A percentile compares a stretch with the other conserved stretches of the same genome.
Conservation (phyloP, 2,888 invertebrate genomes). For the Drosophila ustulata region DNA sequence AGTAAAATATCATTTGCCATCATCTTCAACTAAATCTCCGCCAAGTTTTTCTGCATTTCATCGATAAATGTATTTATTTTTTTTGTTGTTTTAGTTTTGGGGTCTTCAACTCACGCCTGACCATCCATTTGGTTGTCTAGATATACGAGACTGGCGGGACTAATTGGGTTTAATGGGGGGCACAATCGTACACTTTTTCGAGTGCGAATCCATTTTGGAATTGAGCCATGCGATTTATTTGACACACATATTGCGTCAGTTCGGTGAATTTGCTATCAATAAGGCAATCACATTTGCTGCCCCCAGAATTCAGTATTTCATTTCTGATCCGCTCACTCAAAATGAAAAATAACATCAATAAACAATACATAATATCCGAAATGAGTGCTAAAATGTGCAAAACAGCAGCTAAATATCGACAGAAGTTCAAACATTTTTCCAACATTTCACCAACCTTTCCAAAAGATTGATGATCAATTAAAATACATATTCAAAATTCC, state of each 20-base stretch:
- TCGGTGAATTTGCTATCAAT: slow-evolving; percentile 24
- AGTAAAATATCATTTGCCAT: slow-evolving; percentile 57
- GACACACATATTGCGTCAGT: slow-evolving; percentile 38
- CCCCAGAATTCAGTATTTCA: background rate
- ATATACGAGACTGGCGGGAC: slow-evolving; percentile 24
- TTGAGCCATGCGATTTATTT: slow-evolving; percentile 46
- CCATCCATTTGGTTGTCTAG: slow-evolving; percentile 28
- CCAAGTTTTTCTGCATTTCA: slow-evolving; percentile 30
- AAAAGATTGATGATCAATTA: slow-evolving; percentile 78
- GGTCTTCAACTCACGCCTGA: slow-evolving; percentile 18
- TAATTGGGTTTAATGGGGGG: slow-evolving; percentile 65
- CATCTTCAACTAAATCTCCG: slow-evolving; percentile 15
- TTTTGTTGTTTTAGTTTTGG: slow-evolving; percentile 3
- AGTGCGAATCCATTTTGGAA: slow-evolving; percentile 21
- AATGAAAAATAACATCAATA: slow-evolving; percentile 42
- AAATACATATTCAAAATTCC: slow-evolving; percentile 64
- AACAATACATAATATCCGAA: slow-evolving; percentile 26
- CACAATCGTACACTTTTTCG: slow-evolving; percentile 23
- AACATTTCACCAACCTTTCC: slow-evolving; percentile 24
- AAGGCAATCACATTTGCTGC: background rate
- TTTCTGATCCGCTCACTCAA: background rate
- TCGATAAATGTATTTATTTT: slow-evolving; percentile 16
- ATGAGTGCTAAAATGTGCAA: slow-evolving; percentile 63
- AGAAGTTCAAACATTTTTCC: slow-evolving; percentile 48
- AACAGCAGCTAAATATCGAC: slow-evolving; percentile 43